These are phyloP conservation scores for Euzetes globulus DNA, from an alignment of 2,888 invertebrate species.

Conservation along the genomic window DNA sequence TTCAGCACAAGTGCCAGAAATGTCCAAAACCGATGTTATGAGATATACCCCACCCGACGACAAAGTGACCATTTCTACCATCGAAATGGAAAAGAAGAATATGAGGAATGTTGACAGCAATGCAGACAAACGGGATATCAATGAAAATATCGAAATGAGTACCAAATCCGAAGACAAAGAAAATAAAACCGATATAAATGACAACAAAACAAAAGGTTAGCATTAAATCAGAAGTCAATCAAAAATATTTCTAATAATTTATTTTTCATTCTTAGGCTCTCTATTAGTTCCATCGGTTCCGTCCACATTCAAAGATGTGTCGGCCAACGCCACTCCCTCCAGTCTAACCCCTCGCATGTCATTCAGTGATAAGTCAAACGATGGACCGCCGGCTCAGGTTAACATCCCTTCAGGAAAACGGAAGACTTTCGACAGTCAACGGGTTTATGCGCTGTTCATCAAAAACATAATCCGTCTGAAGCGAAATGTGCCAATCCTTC, in stretches of 20 bases:
- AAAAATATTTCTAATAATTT: neutral
- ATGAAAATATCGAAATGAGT: conserved; percentile 21
- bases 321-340: conserved; percentile 33
- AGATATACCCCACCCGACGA: conserved; percentile 11
- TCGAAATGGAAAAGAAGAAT: conserved; percentile 32
- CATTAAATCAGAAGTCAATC: neutral
- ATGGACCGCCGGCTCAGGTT: neutral
- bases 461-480: conserved; percentile 35
- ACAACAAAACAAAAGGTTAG: conserved; percentile 26
- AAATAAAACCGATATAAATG: neutral
- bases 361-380: conserved; percentile 27
- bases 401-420: conserved; percentile 21
- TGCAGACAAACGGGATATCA: conserved; percentile 16
- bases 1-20: neutral
- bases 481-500: conserved; percentile 34
- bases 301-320: conserved; percentile 35
- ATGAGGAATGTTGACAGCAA: neutral
- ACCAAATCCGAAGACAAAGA: neutral
- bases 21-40: conserved; percentile 19
- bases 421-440: conserved; percentile 25
- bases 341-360: conserved; percentile 36
- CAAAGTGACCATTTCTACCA: neutral
- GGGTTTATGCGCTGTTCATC: conserved; percentile 31
- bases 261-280: conserved; percentile 5
- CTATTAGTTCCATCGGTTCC: conserved; percentile 31